Conservation (phyloP, 2,113 vertebrate species). For the Chaetops frenatus region DNA sequence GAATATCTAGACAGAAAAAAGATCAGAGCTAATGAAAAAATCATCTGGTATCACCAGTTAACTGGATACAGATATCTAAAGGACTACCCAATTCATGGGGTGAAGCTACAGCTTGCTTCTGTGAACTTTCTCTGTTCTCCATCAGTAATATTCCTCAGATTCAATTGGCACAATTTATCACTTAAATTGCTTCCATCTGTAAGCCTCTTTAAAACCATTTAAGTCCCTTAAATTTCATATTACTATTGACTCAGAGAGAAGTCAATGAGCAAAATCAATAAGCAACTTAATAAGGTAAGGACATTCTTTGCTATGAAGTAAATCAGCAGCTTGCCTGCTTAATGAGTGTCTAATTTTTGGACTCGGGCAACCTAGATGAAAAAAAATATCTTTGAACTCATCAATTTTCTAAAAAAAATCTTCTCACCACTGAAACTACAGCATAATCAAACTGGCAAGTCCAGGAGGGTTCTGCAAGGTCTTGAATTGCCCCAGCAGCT, state of each 20-base stretch:
- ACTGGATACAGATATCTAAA: neutral
- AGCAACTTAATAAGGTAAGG: neutral
- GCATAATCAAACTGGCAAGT: neutral
- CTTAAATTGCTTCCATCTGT: neutral
- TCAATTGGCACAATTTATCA: neutral
- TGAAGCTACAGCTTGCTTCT: neutral
- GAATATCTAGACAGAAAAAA: neutral
- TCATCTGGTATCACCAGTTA: neutral
- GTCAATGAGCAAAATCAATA: neutral
- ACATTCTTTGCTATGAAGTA: neutral
- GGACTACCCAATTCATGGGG: neutral
- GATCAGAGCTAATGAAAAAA: neutral
- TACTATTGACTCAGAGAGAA: neutral
- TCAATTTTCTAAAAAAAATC: neutral
- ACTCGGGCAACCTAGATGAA: neutral
- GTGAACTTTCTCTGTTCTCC: neutral
- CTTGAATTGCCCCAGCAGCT: neutral
- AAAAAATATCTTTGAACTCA: neutral
- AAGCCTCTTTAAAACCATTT: neutral
- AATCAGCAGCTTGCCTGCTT: neutral
- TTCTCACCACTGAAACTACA: neutral
- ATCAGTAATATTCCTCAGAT: neutral
- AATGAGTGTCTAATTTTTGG: neutral
- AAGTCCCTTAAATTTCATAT: neutral
- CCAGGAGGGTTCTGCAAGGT: neutral